These are phyloP conservation scores for Oreochromis grahami DNA, from an alignment of 2,797 vertebrate species.

Conservation along the genomic window DNA sequence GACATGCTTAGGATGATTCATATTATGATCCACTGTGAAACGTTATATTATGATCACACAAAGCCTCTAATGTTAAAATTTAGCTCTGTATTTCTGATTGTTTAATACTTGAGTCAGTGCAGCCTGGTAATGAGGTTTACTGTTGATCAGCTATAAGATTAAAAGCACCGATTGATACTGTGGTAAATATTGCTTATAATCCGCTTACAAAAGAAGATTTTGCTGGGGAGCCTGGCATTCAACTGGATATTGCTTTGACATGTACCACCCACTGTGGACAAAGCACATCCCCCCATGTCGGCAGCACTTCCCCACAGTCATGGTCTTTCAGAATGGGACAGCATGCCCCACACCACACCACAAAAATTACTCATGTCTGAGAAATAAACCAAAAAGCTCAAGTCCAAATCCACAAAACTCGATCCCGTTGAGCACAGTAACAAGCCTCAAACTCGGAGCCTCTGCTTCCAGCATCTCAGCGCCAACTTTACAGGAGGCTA, in stretches of 20 bases:
- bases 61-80: neutral
- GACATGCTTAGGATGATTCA: conserved; percentile 9
- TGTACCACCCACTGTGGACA: neutral
- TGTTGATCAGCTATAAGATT: neutral
- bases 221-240: neutral
- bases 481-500: neutral
- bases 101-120: neutral
- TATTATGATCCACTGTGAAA: neutral
- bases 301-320: neutral
- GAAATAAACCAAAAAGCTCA: neutral
- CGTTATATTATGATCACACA: neutral
- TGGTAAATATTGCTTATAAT: neutral
- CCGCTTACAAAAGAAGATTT: neutral
- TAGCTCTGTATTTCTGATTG: neutral
- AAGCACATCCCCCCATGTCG: neutral
- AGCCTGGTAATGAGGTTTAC: neutral
- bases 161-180: neutral
- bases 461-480: neutral
- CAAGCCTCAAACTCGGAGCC: neutral
- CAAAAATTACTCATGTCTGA: neutral
- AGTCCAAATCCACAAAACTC: neutral
- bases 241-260: neutral
- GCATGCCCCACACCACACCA: neutral
- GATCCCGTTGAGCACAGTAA: neutral
- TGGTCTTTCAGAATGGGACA: neutral